Conservation (phyloP, 2,888 invertebrate genomes). For the Sipha maydis region DNA sequence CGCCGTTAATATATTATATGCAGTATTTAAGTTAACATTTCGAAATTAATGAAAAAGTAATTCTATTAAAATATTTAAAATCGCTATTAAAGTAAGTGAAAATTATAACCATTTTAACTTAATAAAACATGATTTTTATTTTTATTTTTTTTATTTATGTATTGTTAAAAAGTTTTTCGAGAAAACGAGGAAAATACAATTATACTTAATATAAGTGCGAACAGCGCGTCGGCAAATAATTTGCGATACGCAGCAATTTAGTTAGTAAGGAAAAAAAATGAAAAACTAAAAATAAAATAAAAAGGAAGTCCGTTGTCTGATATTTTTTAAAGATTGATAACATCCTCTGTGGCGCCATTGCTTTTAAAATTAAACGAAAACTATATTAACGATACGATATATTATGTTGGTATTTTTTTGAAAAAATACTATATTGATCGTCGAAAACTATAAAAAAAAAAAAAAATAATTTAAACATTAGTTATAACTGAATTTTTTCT, state of each 20-base stretch:
- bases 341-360: constrained; percentile 27
- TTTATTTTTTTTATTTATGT: not conserved
- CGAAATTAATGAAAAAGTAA: not conserved
- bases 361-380: constrained; percentile 49
- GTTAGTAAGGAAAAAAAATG: not conserved
- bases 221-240: constrained; percentile 15
- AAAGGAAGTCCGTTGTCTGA: constrained; percentile 20
- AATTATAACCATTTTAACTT: not conserved
- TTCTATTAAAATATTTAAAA: not conserved
- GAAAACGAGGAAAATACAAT: constrained; percentile 15
- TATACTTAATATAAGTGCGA: constrained; percentile 11
- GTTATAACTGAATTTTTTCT: no score
- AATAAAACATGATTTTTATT: not conserved
- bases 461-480: no score
- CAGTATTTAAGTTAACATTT: not conserved
- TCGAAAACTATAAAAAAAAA: not conserved
- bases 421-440: not conserved
- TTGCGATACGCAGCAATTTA: constrained; percentile 12
- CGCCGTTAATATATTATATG: not conserved
- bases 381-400: constrained; percentile 6
- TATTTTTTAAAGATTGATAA: constrained; percentile 16
- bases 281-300: not conserved
- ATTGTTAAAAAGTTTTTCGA: not conserved
- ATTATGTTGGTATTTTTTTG: not conserved
- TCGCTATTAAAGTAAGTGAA: not conserved